Evolutionary conservation across 1,140 invertebrate genomes (phyloP).

Genomic region (Ctenoplectra terminalis): DNA sequence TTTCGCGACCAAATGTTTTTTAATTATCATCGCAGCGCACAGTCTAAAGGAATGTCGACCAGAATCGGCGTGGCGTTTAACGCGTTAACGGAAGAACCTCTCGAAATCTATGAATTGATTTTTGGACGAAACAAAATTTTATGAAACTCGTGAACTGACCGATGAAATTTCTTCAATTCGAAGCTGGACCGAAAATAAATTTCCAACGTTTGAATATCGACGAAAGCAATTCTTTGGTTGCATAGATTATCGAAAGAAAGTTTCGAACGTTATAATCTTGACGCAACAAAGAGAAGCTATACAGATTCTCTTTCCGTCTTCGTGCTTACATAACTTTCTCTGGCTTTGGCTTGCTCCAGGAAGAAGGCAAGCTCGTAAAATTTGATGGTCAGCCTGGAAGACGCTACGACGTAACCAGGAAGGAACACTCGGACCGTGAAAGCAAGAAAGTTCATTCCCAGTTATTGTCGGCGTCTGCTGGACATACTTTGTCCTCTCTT

Average conservation of each 20-base stretch:
- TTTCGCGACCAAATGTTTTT: no score
- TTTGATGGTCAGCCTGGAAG: constrained; percentile 57
- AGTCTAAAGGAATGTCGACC: no score
- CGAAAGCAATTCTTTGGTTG: not conserved
- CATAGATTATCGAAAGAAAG: not conserved
- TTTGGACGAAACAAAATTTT: no score
- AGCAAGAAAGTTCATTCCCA: constrained; percentile 59
- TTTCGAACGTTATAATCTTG: not conserved
- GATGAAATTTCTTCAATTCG: no score
- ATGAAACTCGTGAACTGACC: no score
- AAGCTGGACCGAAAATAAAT: no score
- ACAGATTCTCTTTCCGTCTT: not conserved
- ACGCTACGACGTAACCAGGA: constrained; percentile 21
- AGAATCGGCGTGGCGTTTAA: no score
- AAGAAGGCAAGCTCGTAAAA: constrained; percentile 54
- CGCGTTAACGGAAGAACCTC: no score
- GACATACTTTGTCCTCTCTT: constrained; percentile 34
- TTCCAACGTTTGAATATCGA: not conserved
- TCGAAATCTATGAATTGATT: no score
- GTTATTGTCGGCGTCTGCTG: constrained; percentile 56
- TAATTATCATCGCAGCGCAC: no score
- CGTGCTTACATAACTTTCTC: constrained; percentile 44
- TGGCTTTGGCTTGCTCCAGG: not conserved
- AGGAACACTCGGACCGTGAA: constrained; percentile 58
- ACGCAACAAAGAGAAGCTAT: no score